phyloP scores from a whole-genome alignment of 35 echinoderm and acorn worm genomes.

The Strongylocentrotus purpuratus region DNA sequence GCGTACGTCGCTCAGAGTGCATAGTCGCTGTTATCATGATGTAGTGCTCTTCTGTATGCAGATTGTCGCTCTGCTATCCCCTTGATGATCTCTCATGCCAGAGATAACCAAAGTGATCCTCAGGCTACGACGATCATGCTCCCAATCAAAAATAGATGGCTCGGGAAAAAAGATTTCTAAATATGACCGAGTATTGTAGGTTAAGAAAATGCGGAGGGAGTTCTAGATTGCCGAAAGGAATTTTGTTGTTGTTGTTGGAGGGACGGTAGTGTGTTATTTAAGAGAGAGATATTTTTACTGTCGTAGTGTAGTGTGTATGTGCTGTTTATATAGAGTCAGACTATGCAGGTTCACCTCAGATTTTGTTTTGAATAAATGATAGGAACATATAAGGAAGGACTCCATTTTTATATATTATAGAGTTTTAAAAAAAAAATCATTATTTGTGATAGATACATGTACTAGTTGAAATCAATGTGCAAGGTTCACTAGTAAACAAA shows the following conservation, averaged over 20 bases:
- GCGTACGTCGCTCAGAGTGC: neutral
- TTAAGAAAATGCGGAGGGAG: neutral
- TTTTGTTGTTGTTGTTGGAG: neutral
- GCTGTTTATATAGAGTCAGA: neutral
- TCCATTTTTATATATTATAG: no score
- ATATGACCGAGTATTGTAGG: neutral
- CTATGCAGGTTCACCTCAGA: no score
- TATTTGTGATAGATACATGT: no score
- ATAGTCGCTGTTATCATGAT: neutral
- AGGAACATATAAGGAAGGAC: no score
- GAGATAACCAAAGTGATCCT: neutral
- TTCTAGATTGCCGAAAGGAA: neutral
- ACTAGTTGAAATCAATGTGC: no score
- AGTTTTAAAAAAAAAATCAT: no score
- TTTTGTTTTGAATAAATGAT: no score
- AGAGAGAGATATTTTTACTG: neutral
- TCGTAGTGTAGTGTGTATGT: neutral
- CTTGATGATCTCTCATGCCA: neutral
- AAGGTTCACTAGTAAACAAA: no score
- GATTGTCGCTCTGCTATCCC: neutral
- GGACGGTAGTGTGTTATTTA: neutral
- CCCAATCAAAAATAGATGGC: constrained; percentile 9
- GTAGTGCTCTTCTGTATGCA: neutral
- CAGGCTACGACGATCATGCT: neutral
- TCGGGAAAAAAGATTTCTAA: neutral